phyloP scores from a whole-genome alignment of 2,888 invertebrate species.

The Adelognathus sp. region DNA sequence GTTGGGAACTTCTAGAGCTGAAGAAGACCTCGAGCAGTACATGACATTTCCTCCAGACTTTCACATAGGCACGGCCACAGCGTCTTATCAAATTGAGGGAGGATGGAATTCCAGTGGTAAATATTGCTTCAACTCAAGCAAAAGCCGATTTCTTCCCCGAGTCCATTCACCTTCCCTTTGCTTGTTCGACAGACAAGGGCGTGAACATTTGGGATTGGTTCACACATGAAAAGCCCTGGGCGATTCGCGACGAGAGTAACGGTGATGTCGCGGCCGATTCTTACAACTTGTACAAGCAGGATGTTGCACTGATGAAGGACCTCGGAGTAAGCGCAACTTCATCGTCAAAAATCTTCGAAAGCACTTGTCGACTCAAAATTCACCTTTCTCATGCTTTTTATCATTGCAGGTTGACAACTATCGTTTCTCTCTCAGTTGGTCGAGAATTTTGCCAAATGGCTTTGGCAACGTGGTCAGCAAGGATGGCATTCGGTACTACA shows the following conservation, averaged over 20 bases:
- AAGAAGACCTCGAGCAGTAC: neutral
- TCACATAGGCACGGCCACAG: conserved; percentile 76
- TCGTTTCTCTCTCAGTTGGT: conserved; percentile 86
- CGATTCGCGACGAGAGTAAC: conserved; percentile 57
- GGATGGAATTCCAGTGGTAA: conserved; percentile 85
- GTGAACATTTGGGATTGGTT: no score
- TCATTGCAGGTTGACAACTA: conserved; percentile 80
- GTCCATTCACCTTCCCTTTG: no score
- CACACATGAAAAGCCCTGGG: no score
- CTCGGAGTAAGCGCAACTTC: no score
- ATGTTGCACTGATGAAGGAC: conserved; percentile 62
- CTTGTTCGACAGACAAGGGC: no score
- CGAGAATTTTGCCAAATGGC: conserved; percentile 86
- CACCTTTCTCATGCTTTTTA: no score
- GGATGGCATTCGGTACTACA: no score
- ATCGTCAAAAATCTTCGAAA: no score
- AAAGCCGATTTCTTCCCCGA: no score
- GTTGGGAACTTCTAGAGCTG: neutral
- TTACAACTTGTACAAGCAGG: conserved; percentile 66
- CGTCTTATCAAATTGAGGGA: conserved; percentile 85
- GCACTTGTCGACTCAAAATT: no score
- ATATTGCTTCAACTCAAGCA: no score
- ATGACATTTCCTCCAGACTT: conserved; percentile 63
- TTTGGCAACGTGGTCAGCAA: conserved; percentile 82
- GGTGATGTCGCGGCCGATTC: conserved; percentile 70